These are phyloP conservation scores for Perccottus glenii DNA, from an alignment of 2,113 vertebrate genomes.

Conservation along the genomic window DNA sequence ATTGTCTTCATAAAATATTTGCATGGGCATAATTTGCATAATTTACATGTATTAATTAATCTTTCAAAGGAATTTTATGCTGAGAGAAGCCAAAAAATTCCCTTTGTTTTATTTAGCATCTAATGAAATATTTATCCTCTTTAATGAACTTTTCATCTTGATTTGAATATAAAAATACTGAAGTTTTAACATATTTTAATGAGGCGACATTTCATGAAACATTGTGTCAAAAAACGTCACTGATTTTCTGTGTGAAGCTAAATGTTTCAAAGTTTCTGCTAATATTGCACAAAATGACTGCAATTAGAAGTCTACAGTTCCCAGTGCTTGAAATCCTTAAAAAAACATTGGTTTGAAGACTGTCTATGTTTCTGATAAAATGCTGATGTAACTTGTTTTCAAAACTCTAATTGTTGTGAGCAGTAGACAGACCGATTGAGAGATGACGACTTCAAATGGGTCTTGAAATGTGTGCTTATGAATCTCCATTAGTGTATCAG, in stretches of 20 bases:
- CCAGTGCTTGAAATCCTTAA: too few relatives aligned
- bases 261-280: slow-evolving; percentile 56
- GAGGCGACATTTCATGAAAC: slow-evolving; percentile 70
- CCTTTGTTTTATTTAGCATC: slow-evolving; percentile 99
- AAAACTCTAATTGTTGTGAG: too few relatives aligned
- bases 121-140: slow-evolving; percentile 99
- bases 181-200: slow-evolving; percentile 90
- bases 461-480: slow-evolving; percentile 25
- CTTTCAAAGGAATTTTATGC: slow-evolving; percentile 99
- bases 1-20: slow-evolving; percentile 99
- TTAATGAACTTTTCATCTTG: slow-evolving; percentile 99
- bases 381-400: too few relatives aligned
- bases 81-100: slow-evolving; percentile 99
- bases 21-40: slow-evolving; percentile 99
- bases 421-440: slow-evolving; percentile 12
- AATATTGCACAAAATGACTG: slow-evolving; percentile 15
- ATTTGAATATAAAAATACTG: slow-evolving; percentile 98
- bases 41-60: slow-evolving; percentile 99
- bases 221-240: slow-evolving; percentile 56
- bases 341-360: too few relatives aligned
- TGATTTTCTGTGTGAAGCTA: slow-evolving; percentile 46
- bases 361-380: too few relatives aligned
- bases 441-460: slow-evolving; percentile 26
- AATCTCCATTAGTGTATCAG: slow-evolving; percentile 12
- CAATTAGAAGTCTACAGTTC: not conserved